Conservation (phyloP, 2,888 invertebrate species). For the Coecobrya sp. region DNA sequence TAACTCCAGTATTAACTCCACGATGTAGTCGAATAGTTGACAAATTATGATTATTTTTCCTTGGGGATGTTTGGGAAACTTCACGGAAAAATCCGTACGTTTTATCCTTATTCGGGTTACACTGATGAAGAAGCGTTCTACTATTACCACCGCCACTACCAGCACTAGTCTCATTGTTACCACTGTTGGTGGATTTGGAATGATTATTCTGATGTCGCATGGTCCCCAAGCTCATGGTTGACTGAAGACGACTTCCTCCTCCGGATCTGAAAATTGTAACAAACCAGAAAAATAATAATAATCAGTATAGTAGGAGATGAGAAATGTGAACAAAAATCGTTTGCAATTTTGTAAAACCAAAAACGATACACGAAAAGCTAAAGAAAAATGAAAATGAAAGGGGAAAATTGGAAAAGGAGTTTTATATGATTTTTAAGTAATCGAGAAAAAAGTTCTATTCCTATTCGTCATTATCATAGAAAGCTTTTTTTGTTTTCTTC, state of each 20-base stretch:
- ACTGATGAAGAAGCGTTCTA: slow-evolving; percentile 55
- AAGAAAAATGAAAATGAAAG: background rate
- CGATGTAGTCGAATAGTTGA: slow-evolving; percentile 76
- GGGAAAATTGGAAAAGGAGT: background rate
- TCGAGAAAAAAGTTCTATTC: too few relatives aligned
- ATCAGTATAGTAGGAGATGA: slow-evolving; percentile 19
- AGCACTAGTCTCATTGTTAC: background rate
- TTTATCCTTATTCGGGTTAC: slow-evolving; percentile 68
- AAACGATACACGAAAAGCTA: background rate
- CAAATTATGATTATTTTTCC: slow-evolving; percentile 78
- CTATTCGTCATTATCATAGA: too few relatives aligned
- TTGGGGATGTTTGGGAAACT: slow-evolving; percentile 79
- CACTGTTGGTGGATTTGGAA: slow-evolving; percentile 30
- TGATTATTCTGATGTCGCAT: slow-evolving; percentile 62
- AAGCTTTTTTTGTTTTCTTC: too few relatives aligned
- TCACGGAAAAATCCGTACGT: slow-evolving; percentile 75
- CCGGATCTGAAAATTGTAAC: slow-evolving; percentile 50
- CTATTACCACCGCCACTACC: background rate
- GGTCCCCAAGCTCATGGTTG: slow-evolving; percentile 70
- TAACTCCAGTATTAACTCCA: slow-evolving; percentile 1
- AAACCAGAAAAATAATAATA: background rate
- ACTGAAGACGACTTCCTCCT: slow-evolving; percentile 62
- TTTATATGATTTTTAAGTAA: too few relatives aligned
- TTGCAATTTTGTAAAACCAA: background rate
- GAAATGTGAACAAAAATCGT: slow-evolving; percentile 37